A percentile compares a stretch with the other conserved stretches of the same genome.
Evolutionary conservation across 2,797 vertebrate genomes (phyloP).

Genomic region (Chaetophractus vellerosus): DNA sequence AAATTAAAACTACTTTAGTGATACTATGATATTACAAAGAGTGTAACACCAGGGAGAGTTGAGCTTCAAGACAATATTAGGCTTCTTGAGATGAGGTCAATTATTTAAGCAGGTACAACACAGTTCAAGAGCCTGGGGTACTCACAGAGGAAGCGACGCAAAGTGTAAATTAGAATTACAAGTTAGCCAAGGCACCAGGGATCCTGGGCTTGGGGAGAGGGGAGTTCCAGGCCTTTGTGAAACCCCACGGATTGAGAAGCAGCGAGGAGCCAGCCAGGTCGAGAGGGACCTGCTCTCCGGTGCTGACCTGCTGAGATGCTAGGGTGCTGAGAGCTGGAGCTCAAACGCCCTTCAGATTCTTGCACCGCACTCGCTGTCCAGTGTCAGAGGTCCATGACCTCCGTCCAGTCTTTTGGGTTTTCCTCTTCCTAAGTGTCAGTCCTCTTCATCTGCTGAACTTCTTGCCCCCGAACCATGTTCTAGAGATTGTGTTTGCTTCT

Average conservation of each 20-base stretch:
- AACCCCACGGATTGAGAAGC: neutral
- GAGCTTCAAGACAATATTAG: neutral
- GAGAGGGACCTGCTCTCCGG: rapidly evolving
- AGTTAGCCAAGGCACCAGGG: neutral
- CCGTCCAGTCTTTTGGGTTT: rapidly evolving
- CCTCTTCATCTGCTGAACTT: neutral
- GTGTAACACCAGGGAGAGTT: rapidly evolving
- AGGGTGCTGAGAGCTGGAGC: neutral
- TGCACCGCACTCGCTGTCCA: rapidly evolving
- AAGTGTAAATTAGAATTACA: neutral
- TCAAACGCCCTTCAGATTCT: rapidly evolving
- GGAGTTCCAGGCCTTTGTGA: neutral
- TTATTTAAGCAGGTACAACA: too few relatives aligned
- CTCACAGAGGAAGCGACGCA: neutral
- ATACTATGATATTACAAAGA: neutral
- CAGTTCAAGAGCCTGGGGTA: too few relatives aligned
- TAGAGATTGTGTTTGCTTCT: too few relatives aligned
- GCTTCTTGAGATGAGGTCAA: neutral
- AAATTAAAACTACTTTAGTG: neutral
- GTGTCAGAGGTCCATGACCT: rapidly evolving
- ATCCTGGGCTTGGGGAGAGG: too few relatives aligned
- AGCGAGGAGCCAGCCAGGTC: neutral
- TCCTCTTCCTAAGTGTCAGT: too few relatives aligned
- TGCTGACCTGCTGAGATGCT: rapidly evolving
- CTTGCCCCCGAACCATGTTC: neutral